Evolutionary conservation across 2,113 vertebrate genomes (phyloP).

Genomic region (Mellivora capensis): DNA sequence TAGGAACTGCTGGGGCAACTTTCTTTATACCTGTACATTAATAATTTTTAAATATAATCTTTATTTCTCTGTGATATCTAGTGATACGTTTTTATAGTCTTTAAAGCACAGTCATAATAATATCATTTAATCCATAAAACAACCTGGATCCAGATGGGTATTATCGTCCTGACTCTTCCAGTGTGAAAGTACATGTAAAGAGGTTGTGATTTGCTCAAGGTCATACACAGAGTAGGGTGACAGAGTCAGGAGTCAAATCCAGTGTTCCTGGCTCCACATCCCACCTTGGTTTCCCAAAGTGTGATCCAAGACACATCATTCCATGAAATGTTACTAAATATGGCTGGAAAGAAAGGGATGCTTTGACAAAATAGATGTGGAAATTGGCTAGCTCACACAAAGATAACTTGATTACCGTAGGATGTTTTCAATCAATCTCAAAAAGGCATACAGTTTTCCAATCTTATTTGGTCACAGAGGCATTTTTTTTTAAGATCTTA

Average conservation of each 20-base stretch:
- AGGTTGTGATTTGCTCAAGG: not conserved
- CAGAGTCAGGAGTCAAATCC: not conserved
- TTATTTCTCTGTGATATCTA: not conserved
- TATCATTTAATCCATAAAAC: not conserved
- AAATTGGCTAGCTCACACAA: not conserved
- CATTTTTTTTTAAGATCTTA: not conserved
- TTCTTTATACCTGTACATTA: not conserved
- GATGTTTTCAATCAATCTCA: not conserved
- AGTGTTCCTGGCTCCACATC: accelerated
- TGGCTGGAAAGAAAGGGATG: not conserved
- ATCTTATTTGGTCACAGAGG: not conserved
- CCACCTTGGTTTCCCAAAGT: not conserved
- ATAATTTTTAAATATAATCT: not conserved
- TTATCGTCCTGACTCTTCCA: not conserved
- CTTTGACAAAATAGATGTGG: not conserved
- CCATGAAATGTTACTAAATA: constrained; percentile 1
- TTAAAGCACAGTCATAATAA: not conserved
- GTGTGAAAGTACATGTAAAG: not conserved
- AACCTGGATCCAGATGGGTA: not conserved
- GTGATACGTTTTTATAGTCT: not conserved
- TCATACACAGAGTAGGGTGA: not conserved
- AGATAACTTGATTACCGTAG: not conserved
- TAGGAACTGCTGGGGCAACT: not conserved
- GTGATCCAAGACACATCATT: not conserved
- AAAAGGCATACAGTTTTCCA: not conserved